A percentile compares a stretch with the other conserved stretches of the same genome.
Conservation (phyloP, 2,113 vertebrate genomes). For the Pituophis catenifer region DNA sequence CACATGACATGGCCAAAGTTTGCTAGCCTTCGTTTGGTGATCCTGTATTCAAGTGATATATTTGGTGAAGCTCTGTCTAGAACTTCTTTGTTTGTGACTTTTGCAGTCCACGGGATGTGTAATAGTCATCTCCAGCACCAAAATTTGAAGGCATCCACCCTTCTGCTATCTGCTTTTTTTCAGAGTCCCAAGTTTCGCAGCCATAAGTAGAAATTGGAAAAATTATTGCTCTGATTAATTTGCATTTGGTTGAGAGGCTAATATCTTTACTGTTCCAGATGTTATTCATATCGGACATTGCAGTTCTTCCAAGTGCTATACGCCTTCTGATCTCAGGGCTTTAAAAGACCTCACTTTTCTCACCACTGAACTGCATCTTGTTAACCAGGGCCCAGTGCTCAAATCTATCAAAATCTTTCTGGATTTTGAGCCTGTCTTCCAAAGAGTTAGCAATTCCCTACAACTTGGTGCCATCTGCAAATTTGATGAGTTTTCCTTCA, state of each 20-base stretch:
- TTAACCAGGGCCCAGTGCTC: not conserved
- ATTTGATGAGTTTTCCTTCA: no score
- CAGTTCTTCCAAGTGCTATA: not conserved
- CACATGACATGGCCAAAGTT: not conserved
- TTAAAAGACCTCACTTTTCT: not conserved
- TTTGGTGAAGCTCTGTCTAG: not conserved
- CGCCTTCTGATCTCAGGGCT: not conserved
- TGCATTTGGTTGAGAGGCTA: not conserved
- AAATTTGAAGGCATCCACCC: no score
- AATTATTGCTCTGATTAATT: not conserved
- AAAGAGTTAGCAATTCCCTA: no score
- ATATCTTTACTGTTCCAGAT: not conserved
- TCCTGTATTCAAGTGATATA: not conserved
- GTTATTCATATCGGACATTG: not conserved
- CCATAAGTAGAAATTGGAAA: not conserved
- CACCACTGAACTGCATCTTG: not conserved
- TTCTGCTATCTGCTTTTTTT: not conserved
- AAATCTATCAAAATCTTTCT: not conserved
- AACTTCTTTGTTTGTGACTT: not conserved
- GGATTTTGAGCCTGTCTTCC: no score
- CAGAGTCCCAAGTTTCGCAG: not conserved
- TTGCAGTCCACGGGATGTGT: not conserved
- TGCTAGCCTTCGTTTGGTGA: not conserved
- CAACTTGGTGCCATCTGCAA: no score
- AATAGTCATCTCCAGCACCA: no score